Evolutionary conservation across 2,113 vertebrate species (phyloP), one percentile per base, ranked within the genome.

Genomic region (Amblyopsis rosae): DNA sequence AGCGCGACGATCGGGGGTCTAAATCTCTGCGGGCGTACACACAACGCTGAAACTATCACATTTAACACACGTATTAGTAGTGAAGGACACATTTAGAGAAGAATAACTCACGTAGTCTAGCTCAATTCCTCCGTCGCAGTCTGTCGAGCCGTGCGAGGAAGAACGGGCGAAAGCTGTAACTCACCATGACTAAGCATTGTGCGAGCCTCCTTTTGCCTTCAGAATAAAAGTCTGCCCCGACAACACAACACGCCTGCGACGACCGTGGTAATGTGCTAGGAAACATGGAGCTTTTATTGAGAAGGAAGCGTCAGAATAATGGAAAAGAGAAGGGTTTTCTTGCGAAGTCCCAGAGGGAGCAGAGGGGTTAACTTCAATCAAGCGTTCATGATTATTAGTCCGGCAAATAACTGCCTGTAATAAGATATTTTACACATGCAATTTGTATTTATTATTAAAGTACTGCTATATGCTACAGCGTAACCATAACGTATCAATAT

Each of bases 111-210:
- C 89, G 67, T 74, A 68, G 70, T 65, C 79, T 59, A 75, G 61
- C 16, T 80, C 69, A 67, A 68, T 67, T 81, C 73, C 70, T 86
- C 87, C 87, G 86, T 89, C 79, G 65, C 76, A 15, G 75, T 76
- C 45, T 66, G 71, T 26, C 55, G 81, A 84, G 82, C 81, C 70
- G 79, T 79, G 73, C 80, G 76, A 79, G 81, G 83, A 85, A 54
- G 73, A 76, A 70, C 75, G 55, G 57, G 74, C 69, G 47, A 70
- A 86, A 89, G 89, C 88, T 69, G 86, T 92, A 92, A 92, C 90
- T 93, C 92, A 93, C 90, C 90, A 82, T 93, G 93, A 93, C 93
- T 93, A 92, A 92, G 93, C 93, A 93, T 86, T 91, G 92, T 86
- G n/a, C 73, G 59, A 74, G 76, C 67, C 86, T 77, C 70, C 48